A percentile compares a stretch with the other conserved stretches of the same genome.
These are phyloP conservation scores for Diplazon laetatorius DNA, from an alignment of 2,888 invertebrate genomes.

Conservation along the genomic window DNA sequence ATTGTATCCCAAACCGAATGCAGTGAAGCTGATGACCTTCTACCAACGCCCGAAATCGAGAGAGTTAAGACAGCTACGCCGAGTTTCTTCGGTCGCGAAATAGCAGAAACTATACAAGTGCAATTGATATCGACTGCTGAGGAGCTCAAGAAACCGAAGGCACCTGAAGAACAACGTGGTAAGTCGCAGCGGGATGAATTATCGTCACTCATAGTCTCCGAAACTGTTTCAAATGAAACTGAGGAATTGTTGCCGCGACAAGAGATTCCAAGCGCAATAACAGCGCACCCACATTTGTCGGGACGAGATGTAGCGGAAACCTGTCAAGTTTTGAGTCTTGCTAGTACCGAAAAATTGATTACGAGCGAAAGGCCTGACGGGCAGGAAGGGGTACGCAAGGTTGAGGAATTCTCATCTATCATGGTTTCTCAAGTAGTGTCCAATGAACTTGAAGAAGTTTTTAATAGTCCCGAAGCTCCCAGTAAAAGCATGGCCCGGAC, in stretches of 20 bases:
- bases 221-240: constrained; percentile 68
- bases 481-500: constrained; percentile 79
- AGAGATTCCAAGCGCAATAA: constrained; percentile 74
- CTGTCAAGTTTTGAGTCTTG: constrained; percentile 73
- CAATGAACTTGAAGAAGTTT: constrained; percentile 67
- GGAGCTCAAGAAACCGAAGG: constrained; percentile 50
- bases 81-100: constrained; percentile 77
- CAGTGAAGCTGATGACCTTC: constrained; percentile 68
- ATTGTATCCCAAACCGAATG: constrained; percentile 67
- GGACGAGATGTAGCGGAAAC: constrained; percentile 74
- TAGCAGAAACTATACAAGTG: constrained; percentile 75
- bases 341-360: constrained; percentile 71
- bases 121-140: constrained; percentile 64
- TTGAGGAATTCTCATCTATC: constrained; percentile 67
- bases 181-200: constrained; percentile 69
- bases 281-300: constrained; percentile 75
- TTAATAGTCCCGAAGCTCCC: constrained; percentile 70
- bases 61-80: constrained; percentile 67
- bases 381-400: constrained; percentile 70
- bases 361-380: constrained; percentile 67
- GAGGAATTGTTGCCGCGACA: constrained; percentile 63
- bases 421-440: constrained; percentile 65
- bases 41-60: constrained; percentile 70
- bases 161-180: constrained; percentile 62
- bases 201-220: constrained; percentile 67